These are phyloP conservation scores for Platichthys flesus DNA, from an alignment of 2,113 vertebrate genomes.

Conservation along the genomic window DNA sequence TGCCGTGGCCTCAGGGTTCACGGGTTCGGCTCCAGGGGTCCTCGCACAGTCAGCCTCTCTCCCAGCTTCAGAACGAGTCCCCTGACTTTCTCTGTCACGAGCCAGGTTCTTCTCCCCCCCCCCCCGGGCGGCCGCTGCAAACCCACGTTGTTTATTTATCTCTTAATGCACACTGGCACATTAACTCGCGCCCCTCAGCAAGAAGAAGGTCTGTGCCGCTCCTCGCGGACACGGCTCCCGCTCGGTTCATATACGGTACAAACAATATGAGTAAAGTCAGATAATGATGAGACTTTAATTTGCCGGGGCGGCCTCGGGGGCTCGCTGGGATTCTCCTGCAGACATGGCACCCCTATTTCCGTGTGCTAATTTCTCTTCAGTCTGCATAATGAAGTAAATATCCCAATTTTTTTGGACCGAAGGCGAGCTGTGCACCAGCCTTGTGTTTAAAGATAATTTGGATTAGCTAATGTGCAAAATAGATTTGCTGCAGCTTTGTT, in stretches of 20 bases:
- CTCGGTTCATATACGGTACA: conserved; percentile 35
- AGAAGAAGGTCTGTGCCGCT: conserved; percentile 8
- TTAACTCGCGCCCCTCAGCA: conserved; percentile 39
- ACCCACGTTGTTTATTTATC: conserved; percentile 28
- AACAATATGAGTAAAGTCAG: conserved; percentile 63
- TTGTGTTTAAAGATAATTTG: conserved; percentile 52
- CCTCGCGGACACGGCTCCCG: conserved; percentile 34
- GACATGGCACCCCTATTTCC: conserved; percentile 44
- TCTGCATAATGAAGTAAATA: conserved; percentile 50
- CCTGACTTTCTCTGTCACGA: conserved; percentile 35
- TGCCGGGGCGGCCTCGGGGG: neutral
- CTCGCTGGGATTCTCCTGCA: conserved; percentile 45
- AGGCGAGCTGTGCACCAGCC: conserved; percentile 36
- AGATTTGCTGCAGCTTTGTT: conserved; percentile 46
- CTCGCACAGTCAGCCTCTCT: conserved; percentile 2
- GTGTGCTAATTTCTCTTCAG: conserved; percentile 47
- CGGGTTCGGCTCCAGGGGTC: neutral
- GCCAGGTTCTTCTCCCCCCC: conserved; percentile 25
- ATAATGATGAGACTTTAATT: conserved; percentile 59
- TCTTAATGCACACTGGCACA: conserved; percentile 29
- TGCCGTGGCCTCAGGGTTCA: neutral
- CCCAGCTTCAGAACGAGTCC: conserved; percentile 29
- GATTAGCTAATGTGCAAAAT: conserved; percentile 55
- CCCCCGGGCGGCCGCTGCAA: neutral
- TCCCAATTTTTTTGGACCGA: conserved; percentile 39